phyloP scores from a whole-genome alignment of 2,888 invertebrate genomes.

The Nephrotoma appendiculata region DNA sequence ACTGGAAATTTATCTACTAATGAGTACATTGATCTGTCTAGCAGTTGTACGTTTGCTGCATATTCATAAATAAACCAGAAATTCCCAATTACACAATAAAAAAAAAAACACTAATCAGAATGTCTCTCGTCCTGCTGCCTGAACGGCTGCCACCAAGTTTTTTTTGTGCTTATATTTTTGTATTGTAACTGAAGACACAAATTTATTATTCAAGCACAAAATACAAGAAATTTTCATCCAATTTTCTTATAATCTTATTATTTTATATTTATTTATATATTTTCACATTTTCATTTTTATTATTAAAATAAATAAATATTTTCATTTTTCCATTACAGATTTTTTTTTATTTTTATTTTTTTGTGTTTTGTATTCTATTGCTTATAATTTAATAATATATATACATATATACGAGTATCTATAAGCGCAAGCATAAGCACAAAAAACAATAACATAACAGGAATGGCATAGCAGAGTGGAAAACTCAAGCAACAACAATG shows the following conservation, averaged over 20 bases:
- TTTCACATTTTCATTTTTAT: not conserved
- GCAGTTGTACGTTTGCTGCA: not conserved
- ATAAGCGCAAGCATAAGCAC: not conserved
- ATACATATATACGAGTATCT: not conserved
- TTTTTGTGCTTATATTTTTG: not conserved
- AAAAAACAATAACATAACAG: not conserved
- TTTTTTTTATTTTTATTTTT: not conserved
- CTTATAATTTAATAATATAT: not conserved
- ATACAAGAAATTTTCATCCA: not conserved
- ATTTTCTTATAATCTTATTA: not conserved
- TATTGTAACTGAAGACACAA: not conserved
- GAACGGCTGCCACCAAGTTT: not conserved
- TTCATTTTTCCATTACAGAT: not conserved
- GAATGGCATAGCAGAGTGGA: not conserved
- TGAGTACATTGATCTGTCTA: not conserved
- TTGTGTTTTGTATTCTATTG: not conserved
- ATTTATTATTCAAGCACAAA: not conserved
- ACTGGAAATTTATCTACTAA: too few species aligned
- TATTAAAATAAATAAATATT: not conserved
- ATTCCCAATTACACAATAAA: not conserved
- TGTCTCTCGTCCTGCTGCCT: not conserved
- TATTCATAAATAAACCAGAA: not conserved
- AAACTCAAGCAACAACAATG: not conserved
- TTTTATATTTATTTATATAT: not conserved
- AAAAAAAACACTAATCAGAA: not conserved